Base-by-base conservation (phyloP, 37 sponge, comb jelly and placozoan genomes). In the Spongilla lacustris region DNA sequence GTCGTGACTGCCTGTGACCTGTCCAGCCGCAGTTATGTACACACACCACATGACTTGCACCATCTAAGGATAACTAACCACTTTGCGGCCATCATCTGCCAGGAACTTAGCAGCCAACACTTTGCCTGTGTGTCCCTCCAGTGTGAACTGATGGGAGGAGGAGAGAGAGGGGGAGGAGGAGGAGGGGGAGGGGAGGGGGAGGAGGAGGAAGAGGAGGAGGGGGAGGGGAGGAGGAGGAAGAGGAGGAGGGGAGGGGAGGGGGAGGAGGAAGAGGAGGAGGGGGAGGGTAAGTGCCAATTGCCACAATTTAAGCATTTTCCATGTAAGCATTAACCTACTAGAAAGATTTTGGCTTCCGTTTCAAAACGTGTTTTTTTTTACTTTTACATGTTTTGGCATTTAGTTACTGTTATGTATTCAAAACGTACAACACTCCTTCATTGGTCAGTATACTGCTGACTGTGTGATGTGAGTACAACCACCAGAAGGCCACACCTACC, bases 1-100 rank as follows among this genome's bases (percentile, higher is more conserved):
- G 50, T 98, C 98, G 67, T 98, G 96, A 84, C 97, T 94, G 0
- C 98, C 98, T 30, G 98, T 91, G 12, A 96, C 86, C 93, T 92
- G 82, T 23, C 4, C 58, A 58, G 1, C 4, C 19, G 21, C 19
- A 58, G 46, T 4, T 58, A 19, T 19, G 1, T 13, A 58, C 14
- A 14, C 14, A 58, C 11, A 58, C 21, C 58, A 19, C 58, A 0
- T 81, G 69, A 21, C 29, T 81, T 33, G 27, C 69, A 81, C 26
- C 29, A 30, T 30, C 27, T 35, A 23, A 36, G 32, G 66, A 27
- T 72, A 22, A 80, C 88, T 66, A 32, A 96, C 96, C 78, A 96
- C 92, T 86, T 82, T 94, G 35, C 29, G 72, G n/a, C 81, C 83
- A 48, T 96, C 97, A 27, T 88, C 58, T 58, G 58, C 88, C 72